These are phyloP conservation scores for Acipenser oxyrinchus DNA, from an alignment of 2,797 vertebrate species.

Conservation along the genomic window DNA sequence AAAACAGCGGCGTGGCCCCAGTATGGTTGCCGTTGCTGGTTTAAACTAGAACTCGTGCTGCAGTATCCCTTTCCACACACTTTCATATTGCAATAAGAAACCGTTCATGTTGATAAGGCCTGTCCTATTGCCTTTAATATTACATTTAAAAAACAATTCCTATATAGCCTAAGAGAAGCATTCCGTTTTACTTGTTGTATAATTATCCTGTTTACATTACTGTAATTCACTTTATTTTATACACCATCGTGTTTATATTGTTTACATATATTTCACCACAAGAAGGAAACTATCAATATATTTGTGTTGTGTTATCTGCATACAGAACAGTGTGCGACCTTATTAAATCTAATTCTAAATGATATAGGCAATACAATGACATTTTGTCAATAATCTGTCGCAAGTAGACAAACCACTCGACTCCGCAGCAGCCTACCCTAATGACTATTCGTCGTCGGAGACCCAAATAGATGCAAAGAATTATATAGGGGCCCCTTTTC, in stretches of 20 bases:
- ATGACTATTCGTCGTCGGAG: too few relatives aligned
- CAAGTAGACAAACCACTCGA: slow-evolving; percentile 7
- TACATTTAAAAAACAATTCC: not conserved
- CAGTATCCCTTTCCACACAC: slow-evolving; percentile 3
- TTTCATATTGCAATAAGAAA: slow-evolving; percentile 5
- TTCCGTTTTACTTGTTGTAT: not conserved
- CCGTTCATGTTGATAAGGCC: slow-evolving; percentile 2
- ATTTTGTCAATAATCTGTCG: slow-evolving; percentile 18
- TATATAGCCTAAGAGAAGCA: too few relatives aligned
- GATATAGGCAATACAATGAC: slow-evolving; percentile 7
- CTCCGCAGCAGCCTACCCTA: not conserved
- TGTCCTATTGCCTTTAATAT: slow-evolving; percentile 11
- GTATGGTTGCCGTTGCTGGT: slow-evolving; percentile 13
- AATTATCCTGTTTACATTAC: not conserved
- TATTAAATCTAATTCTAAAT: slow-evolving; percentile 7
- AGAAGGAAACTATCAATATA: slow-evolving; percentile 6
- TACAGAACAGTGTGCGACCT: slow-evolving; percentile 3
- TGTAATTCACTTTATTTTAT: not conserved
- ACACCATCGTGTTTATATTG: too few relatives aligned
- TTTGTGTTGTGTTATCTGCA: not conserved
- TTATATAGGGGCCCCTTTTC: too few relatives aligned
- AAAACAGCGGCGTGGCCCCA: slow-evolving; percentile 42
- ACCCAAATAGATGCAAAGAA: too few relatives aligned
- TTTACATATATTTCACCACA: not conserved
- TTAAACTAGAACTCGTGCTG: slow-evolving; percentile 12